phyloP scores from a whole-genome alignment of 2,888 invertebrate species.

The Nemotelus pantherinus region DNA sequence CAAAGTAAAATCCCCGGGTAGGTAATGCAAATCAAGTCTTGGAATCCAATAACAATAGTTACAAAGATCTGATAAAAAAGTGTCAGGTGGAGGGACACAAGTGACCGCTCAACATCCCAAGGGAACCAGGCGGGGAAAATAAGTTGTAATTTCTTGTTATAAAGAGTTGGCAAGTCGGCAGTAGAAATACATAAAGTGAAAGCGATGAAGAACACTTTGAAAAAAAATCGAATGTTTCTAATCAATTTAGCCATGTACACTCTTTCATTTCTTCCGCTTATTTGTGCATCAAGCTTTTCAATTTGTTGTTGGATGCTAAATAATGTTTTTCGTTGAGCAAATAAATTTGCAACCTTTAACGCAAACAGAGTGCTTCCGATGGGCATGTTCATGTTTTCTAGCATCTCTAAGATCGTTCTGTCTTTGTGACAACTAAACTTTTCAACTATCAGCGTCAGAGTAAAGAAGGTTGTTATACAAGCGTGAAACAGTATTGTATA shows the following conservation, averaged over 20 bases:
- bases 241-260: neutral
- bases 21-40: neutral
- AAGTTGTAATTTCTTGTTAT: neutral
- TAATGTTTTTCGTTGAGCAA: too few species aligned
- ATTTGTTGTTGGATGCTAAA: neutral
- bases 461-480: slow-evolving; percentile 58
- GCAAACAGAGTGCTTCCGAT: too few species aligned
- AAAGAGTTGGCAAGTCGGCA: neutral
- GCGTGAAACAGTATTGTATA: slow-evolving; percentile 55
- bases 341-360: neutral
- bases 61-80: neutral
- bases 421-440: too few species aligned
- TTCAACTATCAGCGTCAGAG: slow-evolving; percentile 57
- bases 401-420: too few species aligned
- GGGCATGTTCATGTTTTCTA: too few species aligned
- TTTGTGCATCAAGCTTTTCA: neutral
- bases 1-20: neutral
- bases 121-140: slow-evolving; percentile 6
- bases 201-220: neutral
- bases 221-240: neutral
- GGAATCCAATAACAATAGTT: neutral
- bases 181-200: neutral
- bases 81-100: neutral
- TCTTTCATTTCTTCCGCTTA: neutral
- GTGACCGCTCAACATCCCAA: neutral